Conservation (phyloP, 64 coral and sea anemone species). For the Montipora efflorescens region DNA sequence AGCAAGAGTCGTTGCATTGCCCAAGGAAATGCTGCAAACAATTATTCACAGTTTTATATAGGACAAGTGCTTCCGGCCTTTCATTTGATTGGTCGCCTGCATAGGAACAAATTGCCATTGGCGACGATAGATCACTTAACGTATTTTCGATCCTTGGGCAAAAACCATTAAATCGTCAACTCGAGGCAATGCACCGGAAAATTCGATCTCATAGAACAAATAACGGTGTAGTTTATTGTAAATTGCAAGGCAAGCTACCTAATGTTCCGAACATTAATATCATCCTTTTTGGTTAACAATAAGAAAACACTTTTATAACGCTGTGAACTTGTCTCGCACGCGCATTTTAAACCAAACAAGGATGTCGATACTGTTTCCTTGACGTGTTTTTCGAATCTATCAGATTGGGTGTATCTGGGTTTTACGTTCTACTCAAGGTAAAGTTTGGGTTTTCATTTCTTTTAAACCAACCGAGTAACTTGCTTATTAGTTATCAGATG, state of each 20-base stretch:
- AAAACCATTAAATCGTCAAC: background rate
- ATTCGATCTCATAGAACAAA: background rate
- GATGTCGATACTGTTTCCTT: too few relatives aligned
- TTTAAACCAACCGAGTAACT: too few relatives aligned
- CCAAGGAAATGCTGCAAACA: background rate
- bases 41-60: background rate
- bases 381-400: too few relatives aligned
- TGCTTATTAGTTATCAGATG: too few relatives aligned
- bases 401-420: too few relatives aligned
- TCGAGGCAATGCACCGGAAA: background rate
- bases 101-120: conserved; percentile 30
- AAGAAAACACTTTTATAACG: too few relatives aligned
- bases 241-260: background rate
- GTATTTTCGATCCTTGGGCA: background rate
- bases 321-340: too few relatives aligned
- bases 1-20: background rate
- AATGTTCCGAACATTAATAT: background rate
- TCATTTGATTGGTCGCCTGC: background rate
- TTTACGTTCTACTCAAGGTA: too few relatives aligned
- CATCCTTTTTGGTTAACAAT: background rate
- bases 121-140: background rate
- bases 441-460: too few relatives aligned
- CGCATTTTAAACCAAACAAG: too few relatives aligned
- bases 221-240: background rate
- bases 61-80: background rate